Percentiles rank a stretch among this genome's conserved stretches.
Conservation (phyloP, 1,140 invertebrate genomes). For the Achroia grisella region DNA sequence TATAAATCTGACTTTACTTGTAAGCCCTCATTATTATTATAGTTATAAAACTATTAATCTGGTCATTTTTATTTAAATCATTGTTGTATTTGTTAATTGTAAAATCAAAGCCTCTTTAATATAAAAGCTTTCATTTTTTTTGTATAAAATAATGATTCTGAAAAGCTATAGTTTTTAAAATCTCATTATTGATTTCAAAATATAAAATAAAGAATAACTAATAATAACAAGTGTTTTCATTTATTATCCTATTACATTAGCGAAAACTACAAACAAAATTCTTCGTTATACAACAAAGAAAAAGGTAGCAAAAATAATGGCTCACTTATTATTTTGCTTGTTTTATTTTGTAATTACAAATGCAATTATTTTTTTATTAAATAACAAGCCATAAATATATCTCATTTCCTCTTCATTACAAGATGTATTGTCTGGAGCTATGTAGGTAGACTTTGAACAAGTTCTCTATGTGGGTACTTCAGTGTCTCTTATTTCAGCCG, state of each 20-base stretch:
- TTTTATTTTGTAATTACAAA: too few species aligned
- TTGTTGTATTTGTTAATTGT: slow-evolving; percentile 67
- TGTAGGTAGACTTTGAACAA: too few species aligned
- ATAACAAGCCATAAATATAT: too few species aligned
- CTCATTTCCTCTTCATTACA: too few species aligned
- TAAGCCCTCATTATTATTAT: slow-evolving; percentile 64
- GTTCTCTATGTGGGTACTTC: too few species aligned
- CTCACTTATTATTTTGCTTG: too few species aligned
- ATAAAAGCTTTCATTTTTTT: slow-evolving; percentile 68
- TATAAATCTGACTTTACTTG: slow-evolving; percentile 65
- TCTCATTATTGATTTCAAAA: slow-evolving; percentile 71
- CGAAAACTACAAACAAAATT: too few species aligned
- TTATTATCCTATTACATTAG: slow-evolving; percentile 4
- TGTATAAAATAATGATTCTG: slow-evolving; percentile 62
- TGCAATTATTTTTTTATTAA: too few species aligned
- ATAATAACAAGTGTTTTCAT: slow-evolving; percentile 32
- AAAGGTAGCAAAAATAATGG: too few species aligned
- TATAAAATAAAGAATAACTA: slow-evolving; percentile 67
- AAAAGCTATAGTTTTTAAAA: slow-evolving; percentile 65
- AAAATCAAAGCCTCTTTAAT: slow-evolving; percentile 63
- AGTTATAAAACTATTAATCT: slow-evolving; percentile 69
- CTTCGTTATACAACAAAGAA: too few species aligned
- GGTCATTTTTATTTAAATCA: slow-evolving; percentile 71
- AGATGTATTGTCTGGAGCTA: too few species aligned
- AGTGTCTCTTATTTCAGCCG: too few species aligned